Conservation (phyloP, 2,797 vertebrate genomes). For the Oreortyx pictus region DNA sequence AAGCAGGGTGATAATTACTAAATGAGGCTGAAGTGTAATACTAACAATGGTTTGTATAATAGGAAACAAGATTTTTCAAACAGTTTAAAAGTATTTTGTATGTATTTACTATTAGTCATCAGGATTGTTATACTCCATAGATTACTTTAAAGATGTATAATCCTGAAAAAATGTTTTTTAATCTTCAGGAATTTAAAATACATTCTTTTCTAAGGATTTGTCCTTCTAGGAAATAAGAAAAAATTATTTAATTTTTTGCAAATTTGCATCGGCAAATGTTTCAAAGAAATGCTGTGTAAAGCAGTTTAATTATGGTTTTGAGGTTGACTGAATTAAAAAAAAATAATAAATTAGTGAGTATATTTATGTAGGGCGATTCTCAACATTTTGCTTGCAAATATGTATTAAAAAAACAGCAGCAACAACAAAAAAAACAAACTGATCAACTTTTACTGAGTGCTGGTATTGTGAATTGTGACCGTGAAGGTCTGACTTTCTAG, state of each 20-base stretch:
- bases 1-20: background rate
- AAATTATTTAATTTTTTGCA: background rate
- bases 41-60: background rate
- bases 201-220: background rate
- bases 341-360: background rate
- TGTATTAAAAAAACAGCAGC: too few relatives aligned
- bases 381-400: slow-evolving; percentile 35
- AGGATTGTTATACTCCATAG: background rate
- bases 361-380: slow-evolving; percentile 38
- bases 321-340: rapidly evolving
- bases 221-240: background rate
- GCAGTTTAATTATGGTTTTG: slow-evolving; percentile 28
- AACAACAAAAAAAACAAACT: too few relatives aligned
- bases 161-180: background rate
- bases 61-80: background rate
- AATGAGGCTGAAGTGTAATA: background rate
- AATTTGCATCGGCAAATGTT: background rate
- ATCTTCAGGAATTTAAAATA: background rate
- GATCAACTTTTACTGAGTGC: slow-evolving; percentile 39
- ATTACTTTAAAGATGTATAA: background rate
- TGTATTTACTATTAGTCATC: background rate
- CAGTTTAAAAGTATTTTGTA: background rate
- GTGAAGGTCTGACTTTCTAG: slow-evolving; percentile 60
- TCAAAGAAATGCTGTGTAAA: background rate
- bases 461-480: slow-evolving; percentile 40